Evolutionary conservation across 2,888 invertebrate genomes (phyloP).

Genomic region (Drosophila prostipennis): DNA sequence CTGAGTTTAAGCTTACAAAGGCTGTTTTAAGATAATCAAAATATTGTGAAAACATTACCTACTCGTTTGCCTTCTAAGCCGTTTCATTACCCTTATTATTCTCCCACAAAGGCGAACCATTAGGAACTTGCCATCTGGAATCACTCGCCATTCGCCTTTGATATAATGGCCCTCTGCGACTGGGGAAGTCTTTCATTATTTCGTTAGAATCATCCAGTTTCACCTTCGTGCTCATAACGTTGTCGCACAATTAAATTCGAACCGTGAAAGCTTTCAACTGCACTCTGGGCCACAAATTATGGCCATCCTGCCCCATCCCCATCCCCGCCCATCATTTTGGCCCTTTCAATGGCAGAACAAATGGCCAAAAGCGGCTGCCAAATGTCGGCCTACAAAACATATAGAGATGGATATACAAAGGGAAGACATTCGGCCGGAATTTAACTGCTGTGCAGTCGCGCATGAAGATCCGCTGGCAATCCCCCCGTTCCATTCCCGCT

Average conservation of each 20-base stretch:
- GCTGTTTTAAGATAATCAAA: too few relatives aligned
- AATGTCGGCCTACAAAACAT: conserved; percentile 38
- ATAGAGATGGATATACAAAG: conserved; percentile 32
- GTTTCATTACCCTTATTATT: background rate
- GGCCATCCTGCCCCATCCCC: conserved; percentile 8
- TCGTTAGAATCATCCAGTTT: conserved; percentile 21
- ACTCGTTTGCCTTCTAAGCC: background rate
- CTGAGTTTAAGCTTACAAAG: too few relatives aligned
- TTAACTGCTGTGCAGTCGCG: conserved; percentile 77
- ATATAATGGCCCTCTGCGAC: conserved; percentile 10
- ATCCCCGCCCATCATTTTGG: conserved; percentile 16
- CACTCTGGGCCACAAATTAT: conserved; percentile 46
- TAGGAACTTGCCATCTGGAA: conserved; percentile 33
- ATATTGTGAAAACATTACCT: too few relatives aligned
- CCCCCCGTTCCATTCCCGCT: too few relatives aligned
- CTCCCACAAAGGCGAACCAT: conserved; percentile 19
- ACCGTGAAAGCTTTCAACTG: conserved; percentile 44
- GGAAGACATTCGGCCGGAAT: conserved; percentile 50
- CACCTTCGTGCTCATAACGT: conserved; percentile 55
- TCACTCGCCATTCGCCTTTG: conserved; percentile 14
- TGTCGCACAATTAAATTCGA: conserved; percentile 63
- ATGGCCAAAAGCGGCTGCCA: conserved; percentile 47
- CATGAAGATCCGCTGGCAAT: conserved; percentile 56
- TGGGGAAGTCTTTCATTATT: conserved; percentile 28
- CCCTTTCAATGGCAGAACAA: conserved; percentile 51